These are phyloP conservation scores for Trachelus tabidus DNA, from an alignment of 2,888 invertebrate genomes.

Conservation along the genomic window DNA sequence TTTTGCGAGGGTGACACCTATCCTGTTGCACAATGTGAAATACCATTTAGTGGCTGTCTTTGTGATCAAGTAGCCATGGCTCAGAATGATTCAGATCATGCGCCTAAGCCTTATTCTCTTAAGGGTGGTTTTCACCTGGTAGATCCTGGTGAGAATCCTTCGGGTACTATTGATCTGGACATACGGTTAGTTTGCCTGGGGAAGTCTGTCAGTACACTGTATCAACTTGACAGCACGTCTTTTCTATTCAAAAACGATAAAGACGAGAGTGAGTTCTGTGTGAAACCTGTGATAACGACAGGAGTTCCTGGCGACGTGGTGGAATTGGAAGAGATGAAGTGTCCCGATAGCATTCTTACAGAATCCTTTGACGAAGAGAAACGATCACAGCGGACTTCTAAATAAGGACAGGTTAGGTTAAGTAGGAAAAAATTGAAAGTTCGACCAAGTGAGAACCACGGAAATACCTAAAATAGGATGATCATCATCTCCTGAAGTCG, in stretches of 20 bases:
- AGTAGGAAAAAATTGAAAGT: neutral
- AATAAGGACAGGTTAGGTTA: neutral
- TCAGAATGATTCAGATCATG: conserved; percentile 49
- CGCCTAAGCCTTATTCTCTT: conserved; percentile 52
- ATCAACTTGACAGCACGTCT: conserved; percentile 44
- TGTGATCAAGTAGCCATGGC: conserved; percentile 61
- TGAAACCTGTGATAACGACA: conserved; percentile 38
- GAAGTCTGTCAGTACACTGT: conserved; percentile 47
- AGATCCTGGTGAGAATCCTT: conserved; percentile 56
- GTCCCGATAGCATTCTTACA: conserved; percentile 20
- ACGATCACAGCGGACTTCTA: neutral
- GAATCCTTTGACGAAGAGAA: conserved; percentile 19
- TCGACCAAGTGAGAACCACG: neutral
- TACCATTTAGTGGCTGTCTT: conserved; percentile 53
- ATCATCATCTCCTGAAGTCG: neutral
- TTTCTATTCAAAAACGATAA: conserved; percentile 46
- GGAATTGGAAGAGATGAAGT: conserved; percentile 15
- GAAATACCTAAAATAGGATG: neutral
- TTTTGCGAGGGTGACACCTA: conserved; percentile 56
- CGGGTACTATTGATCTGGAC: conserved; percentile 50
- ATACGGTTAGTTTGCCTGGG: conserved; percentile 53
- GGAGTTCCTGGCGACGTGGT: conserved; percentile 13
- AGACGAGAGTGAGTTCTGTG: conserved; percentile 42
- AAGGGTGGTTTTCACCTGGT: conserved; percentile 43
- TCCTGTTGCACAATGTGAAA: conserved; percentile 54